Conservation (phyloP, 2,888 invertebrate species). For the Leptura quadrifasciata region DNA sequence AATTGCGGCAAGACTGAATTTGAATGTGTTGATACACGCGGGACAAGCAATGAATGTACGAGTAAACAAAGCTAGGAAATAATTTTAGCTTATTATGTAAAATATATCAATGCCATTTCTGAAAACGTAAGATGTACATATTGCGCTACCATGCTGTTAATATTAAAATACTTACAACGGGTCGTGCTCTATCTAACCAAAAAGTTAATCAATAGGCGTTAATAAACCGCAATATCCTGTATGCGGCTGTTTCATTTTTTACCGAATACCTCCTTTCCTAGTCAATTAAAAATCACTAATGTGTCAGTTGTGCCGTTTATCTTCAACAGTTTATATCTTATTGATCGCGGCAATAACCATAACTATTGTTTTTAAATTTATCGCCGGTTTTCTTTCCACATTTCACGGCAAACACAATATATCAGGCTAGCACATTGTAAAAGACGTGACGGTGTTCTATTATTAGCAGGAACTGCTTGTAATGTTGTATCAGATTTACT, state of each 20-base stretch:
- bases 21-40: no score
- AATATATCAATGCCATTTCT: no score
- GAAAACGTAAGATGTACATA: no score
- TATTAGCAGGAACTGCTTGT: slow-evolving; percentile 12
- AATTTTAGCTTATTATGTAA: no score
- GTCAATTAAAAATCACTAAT: neutral
- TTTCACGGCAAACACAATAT: slow-evolving; percentile 7
- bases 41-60: no score
- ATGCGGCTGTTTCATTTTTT: neutral
- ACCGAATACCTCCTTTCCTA: neutral
- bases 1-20: no score
- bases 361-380: slow-evolving; percentile 36
- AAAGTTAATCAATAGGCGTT: no score
- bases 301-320: slow-evolving; percentile 10
- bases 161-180: no score
- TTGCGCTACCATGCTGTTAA: no score
- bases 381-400: neutral
- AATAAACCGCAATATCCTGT: no score
- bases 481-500: slow-evolving; percentile 17
- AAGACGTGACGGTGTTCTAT: slow-evolving; percentile 28
- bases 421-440: slow-evolving; percentile 24
- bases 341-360: slow-evolving; percentile 8
- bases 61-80: no score
- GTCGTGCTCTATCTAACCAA: no score
- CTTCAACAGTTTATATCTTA: slow-evolving; percentile 30